Evolutionary conservation across 1,140 invertebrate species (phyloP), one percentile per base, ranked within the genome.

Genomic region (Pectinophora gossypiella): DNA sequence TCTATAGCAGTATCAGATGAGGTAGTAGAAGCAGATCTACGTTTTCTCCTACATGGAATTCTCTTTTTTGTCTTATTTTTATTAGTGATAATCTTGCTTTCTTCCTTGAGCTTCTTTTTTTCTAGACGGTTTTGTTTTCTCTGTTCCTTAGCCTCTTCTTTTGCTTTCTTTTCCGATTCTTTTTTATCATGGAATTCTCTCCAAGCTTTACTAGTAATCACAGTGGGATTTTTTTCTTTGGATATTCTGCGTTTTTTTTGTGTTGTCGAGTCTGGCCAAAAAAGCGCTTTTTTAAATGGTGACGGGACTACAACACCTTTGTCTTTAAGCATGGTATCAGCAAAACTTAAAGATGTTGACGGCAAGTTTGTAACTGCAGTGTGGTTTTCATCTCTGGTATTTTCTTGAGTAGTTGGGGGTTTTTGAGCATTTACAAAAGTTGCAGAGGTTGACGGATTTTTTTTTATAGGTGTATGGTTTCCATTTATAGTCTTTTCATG

Each of bases 151-250:
- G 12, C 10, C 20, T 23, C 19, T 20, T 45, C n/a, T 21, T 45
- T 45, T 23, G 19, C 20, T 45, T 19, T 23, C 10, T 45, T 45
- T 45, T 45, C 19, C 10, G 12, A 19, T 19, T 45, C 43, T 45
- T 23, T 45, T 45, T 45, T 23, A 15, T 40, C 16, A 6, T 16
- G 13, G 15, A 13, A 40, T 10, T 40, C 38, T 15, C 38, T 40
- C 38, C 38, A 40, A 7, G 38, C 7, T 15, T 4, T 6, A 19
- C 38, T 40, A 13, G 38, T 40, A 7, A 40, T 40, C 9, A 15
- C 38, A 16, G 2, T 13, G 9, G 38, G 38, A 16, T 13, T 20
- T 20, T 21, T n/a, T 21, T 45, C 43, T 19, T 45, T 23, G 21
- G 16, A 15, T 10, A n/a, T 45, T 20, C 43, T 19, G 5, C 21